Percentiles rank a stretch among this genome's conserved stretches.
phyloP scores from a whole-genome alignment of 2,797 vertebrate genomes.

The Cyprinodon diabolis region DNA sequence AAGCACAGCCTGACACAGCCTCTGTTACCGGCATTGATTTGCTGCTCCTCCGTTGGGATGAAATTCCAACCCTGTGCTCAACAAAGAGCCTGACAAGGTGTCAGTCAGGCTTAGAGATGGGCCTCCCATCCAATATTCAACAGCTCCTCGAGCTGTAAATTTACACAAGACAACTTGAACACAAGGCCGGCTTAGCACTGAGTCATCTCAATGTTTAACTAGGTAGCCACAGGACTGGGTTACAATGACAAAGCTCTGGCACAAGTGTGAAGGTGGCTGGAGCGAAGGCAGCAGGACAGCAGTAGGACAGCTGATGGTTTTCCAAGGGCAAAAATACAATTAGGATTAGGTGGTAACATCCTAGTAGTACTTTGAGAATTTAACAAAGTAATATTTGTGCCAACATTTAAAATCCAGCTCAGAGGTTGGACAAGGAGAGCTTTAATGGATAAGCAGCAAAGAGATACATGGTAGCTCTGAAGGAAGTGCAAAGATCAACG shows the following conservation, averaged over 20 bases:
- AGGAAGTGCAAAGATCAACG: not conserved
- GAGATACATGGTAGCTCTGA: not conserved
- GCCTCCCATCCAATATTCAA: constrained; percentile 86
- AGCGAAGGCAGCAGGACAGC: constrained; percentile 35
- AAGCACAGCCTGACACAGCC: constrained; percentile 56
- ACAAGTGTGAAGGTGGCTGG: constrained; percentile 45
- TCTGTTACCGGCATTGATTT: constrained; percentile 79
- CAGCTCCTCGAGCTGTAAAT: constrained; percentile 77
- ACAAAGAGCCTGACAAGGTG: constrained; percentile 80
- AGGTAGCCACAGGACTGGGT: constrained; percentile 55
- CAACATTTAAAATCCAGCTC: not conserved
- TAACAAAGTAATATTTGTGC: not conserved
- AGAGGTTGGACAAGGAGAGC: not conserved
- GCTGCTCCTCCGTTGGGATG: constrained; percentile 71
- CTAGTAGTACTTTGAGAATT: not conserved
- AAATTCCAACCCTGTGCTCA: constrained; percentile 80
- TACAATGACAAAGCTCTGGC: constrained; percentile 60
- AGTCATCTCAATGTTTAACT: constrained; percentile 64
- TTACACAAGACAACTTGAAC: constrained; percentile 67
- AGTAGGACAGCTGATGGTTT: constrained; percentile 25
- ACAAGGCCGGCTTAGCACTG: constrained; percentile 43
- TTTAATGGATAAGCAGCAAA: not conserved
- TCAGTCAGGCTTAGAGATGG: constrained; percentile 81
- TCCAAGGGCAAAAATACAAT: not conserved
- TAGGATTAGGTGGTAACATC: not conserved